Percentiles rank a stretch among this genome's conserved stretches.
Evolutionary conservation across 2,888 invertebrate genomes (phyloP).

Genomic region (Pemphredon lugubris): DNA sequence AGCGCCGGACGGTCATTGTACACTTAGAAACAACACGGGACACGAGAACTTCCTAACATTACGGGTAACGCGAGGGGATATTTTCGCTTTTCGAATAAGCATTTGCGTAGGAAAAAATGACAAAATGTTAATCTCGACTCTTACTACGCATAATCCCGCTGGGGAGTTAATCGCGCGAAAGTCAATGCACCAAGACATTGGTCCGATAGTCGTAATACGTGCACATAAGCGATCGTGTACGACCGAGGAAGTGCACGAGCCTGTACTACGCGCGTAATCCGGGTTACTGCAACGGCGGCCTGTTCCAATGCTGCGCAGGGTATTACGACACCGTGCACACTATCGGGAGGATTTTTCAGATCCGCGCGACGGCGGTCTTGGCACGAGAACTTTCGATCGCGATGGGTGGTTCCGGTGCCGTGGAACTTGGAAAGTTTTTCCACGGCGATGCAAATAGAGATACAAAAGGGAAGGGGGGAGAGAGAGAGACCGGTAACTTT

Average conservation of each 20-base stretch:
- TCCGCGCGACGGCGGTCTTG: conserved; percentile 33
- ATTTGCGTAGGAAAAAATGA: too few relatives aligned
- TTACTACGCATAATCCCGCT: conserved; percentile 15
- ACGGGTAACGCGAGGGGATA: conserved; percentile 3
- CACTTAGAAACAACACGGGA: background rate
- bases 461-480: conserved; percentile 13
- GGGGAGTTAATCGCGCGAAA: conserved; percentile 44
- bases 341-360: conserved; percentile 42
- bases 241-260: conserved; percentile 55
- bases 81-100: background rate
- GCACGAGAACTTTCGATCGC: conserved; percentile 55
- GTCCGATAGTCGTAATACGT: conserved; percentile 10
- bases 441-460: conserved; percentile 46
- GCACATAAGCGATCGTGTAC: conserved; percentile 44
- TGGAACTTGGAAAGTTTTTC: conserved; percentile 55
- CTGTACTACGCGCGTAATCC: conserved; percentile 44
- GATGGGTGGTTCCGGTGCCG: conserved; percentile 49
- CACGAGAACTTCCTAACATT: background rate
- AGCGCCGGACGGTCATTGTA: background rate
- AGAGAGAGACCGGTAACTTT: conserved; percentile 13
- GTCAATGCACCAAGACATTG: conserved; percentile 33
- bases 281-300: conserved; percentile 43
- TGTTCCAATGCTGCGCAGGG: conserved; percentile 12
- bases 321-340: conserved; percentile 44
- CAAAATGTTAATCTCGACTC: too few relatives aligned